Base-by-base conservation (phyloP, 1,140 invertebrate species). In the Pseudomyrmex dendroicus region DNA sequence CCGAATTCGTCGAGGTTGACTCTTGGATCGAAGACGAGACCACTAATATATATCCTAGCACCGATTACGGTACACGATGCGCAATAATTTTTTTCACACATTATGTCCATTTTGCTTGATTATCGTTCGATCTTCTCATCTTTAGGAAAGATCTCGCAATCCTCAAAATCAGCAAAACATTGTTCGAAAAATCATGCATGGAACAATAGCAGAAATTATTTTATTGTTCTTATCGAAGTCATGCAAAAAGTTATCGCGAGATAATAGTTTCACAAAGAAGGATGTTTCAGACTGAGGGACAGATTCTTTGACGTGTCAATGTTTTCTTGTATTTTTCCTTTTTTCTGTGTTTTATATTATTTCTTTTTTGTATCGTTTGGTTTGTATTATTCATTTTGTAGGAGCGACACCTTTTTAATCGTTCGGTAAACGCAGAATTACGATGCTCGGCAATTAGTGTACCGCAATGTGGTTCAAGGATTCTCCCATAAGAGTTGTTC, bases 1-100 rank as follows among this genome's bases (percentile, higher is more conserved):
- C 97, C 89, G 97, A 98, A 95, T 98, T 97, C 94, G 97, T 98
- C 90, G 95, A 95, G 90, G 97, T 98, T 89, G 95, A 96, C 82
- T 97, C 97, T 89, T 98, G 98, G 98, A 95, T 98, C 91, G 96
- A 97, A 94, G 96, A 97, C 90, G 96, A 97, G 93, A 94, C 94
- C 89, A 95, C 94, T 88, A 95, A 96, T 92, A 96, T 97, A 91
- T 96, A 96, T 92, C 95, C 95, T 84, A 93, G 93, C 92, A 93
- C 95, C 89, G 96, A 96, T 94, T 96, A 96, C 92, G 96, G 96
- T 97, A 96, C 93, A 94, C 90, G 17, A 63, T 73, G 57, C 46
- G 68, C 48, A 63, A 54, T 2, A 73, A 20, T 61, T 62, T 35
- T 35, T 35, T 35, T 35, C 0, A 52, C 48, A 74, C 48, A 15